Evolutionary conservation across 2,797 vertebrate genomes (phyloP).

Genomic region (Lagocephalus sceleratus): DNA sequence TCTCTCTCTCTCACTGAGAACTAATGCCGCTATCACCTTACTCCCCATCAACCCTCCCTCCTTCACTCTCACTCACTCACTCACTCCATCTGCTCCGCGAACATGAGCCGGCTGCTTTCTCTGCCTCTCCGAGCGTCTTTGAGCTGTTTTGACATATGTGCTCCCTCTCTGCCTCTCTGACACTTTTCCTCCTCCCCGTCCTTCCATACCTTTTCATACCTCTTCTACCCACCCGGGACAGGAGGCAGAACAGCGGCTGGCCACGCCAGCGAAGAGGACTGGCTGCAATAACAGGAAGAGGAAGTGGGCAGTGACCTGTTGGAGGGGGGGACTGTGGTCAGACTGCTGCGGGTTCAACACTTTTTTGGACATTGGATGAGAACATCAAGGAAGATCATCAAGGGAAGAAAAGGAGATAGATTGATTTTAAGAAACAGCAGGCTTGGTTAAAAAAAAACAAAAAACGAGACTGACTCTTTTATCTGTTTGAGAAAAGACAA

Average conservation of each 20-base stretch:
- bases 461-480: not conserved
- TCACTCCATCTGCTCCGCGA: slow-evolving; percentile 57
- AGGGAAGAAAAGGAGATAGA: slow-evolving; percentile 6
- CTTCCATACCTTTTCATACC: slow-evolving; percentile 7
- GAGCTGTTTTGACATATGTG: slow-evolving; percentile 47
- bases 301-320: slow-evolving; percentile 70
- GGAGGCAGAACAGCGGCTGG: slow-evolving; percentile 53
- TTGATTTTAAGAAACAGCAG: slow-evolving; percentile 13
- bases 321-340: slow-evolving; percentile 15
- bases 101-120: slow-evolving; percentile 53
- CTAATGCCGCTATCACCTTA: slow-evolving; percentile 65
- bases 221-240: slow-evolving; percentile 37
- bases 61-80: slow-evolving; percentile 36
- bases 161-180: slow-evolving; percentile 23
- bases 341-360: slow-evolving; percentile 42
- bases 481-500: not conserved
- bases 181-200: slow-evolving; percentile 14
- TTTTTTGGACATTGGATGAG: slow-evolving; percentile 30
- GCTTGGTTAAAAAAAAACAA: no score
- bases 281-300: slow-evolving; percentile 78
- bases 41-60: slow-evolving; percentile 49
- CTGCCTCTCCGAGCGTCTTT: slow-evolving; percentile 48
- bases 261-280: slow-evolving; percentile 34
- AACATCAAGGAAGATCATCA: not conserved
- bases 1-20: slow-evolving; percentile 40